These are phyloP conservation scores for Hirudo medicinalis DNA, from an alignment of 1,140 invertebrate species.

Conservation along the genomic window DNA sequence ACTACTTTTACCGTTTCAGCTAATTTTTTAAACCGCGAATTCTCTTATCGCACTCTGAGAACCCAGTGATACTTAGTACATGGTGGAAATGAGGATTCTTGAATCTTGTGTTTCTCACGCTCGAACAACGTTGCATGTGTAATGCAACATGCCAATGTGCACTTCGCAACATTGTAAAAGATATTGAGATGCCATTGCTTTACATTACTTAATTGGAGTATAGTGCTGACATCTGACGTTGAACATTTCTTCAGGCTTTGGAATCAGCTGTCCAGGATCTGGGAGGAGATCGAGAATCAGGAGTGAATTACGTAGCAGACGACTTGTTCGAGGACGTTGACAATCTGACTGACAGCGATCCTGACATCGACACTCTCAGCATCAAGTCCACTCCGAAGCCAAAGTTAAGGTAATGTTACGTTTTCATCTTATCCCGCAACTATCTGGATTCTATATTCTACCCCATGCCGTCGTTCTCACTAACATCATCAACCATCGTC, in stretches of 20 bases:
- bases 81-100: too few relatives aligned
- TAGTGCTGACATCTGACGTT: neutral
- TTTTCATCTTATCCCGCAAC: neutral
- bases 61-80: too few relatives aligned
- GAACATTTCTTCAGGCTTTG: constrained; percentile 27
- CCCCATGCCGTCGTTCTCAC: neutral
- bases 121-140: too few relatives aligned
- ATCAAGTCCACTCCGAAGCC: constrained; percentile 91
- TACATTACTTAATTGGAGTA: too few relatives aligned
- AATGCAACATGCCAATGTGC: too few relatives aligned
- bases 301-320: constrained; percentile 49
- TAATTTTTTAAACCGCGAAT: too few relatives aligned
- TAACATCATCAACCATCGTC: neutral
- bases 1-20: too few relatives aligned
- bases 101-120: too few relatives aligned
- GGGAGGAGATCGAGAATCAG: constrained; percentile 47
- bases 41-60: too few relatives aligned
- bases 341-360: constrained; percentile 81
- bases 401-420: constrained; percentile 53
- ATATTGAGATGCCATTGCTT: too few relatives aligned
- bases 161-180: too few relatives aligned
- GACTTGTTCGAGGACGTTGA: constrained; percentile 58
- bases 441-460: neutral
- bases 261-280: constrained; percentile 49
- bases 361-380: constrained; percentile 85